Base-by-base conservation (phyloP, 2,113 vertebrate species). In the Cavia porcellus region DNA sequence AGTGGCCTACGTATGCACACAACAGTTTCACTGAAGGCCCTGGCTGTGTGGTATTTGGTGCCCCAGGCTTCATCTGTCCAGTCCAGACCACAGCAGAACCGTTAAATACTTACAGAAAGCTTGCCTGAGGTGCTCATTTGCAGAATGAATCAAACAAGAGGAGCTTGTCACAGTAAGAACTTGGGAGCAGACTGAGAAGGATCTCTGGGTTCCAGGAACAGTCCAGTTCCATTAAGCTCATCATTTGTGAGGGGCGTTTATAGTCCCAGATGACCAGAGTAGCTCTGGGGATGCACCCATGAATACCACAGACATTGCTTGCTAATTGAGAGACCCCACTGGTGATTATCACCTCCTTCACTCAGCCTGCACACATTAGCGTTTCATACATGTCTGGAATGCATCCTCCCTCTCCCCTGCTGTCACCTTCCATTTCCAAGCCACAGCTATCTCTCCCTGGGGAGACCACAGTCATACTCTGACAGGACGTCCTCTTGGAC, bases 101-200 rank as follows among this genome's bases (percentile, higher is more conserved):
- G 84, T 80, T 90, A 86, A 94, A 90, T 25, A 24, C 45, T 86
- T 42, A n/a, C 94, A 81, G 92, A 96, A 95, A 97, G 25, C 15
- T 35, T 35, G 86, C 64, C 92, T 5, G 30, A 59, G 83, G 95
- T 81, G 22, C 92, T 94, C 85, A 25, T 92, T 95, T 92, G 82
- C 72, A 45, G 86, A 77, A 68, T 66, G 57, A 94, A 32, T 77
- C 70, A 64, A 89, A 88, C 86, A 81, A 95, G 90, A 85, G 83
- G 52, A 93, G 80, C 45, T 77, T 92, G 89, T 94, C 64, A 14
- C 66, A 57, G 85, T 86, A 89, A 89, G 86, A 59, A 79, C 68
- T 87, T 75, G 86, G 62, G 89, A 89, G 45, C 55, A 30, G 52
- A 90, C 45, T 70, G 57, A 82, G 92, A 82, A 87, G 80, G 22